phyloP scores from a whole-genome alignment of 2,888 invertebrate genomes.

The Cheilosia grossa region DNA sequence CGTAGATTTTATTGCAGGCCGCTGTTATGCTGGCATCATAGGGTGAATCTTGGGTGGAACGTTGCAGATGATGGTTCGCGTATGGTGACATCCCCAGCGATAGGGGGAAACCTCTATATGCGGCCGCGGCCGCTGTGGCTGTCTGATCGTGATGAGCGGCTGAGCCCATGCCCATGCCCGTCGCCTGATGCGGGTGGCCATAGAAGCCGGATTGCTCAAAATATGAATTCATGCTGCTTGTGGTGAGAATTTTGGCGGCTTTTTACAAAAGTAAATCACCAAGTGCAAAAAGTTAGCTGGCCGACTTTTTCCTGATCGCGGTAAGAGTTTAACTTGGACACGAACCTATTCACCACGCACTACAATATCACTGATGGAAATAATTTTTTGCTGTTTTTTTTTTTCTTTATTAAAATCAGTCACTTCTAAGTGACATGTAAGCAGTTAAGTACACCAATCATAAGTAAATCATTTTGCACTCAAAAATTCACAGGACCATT shows the following conservation, averaged over 20 bases:
- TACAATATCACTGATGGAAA: constrained; percentile 11
- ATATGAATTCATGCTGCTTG: constrained; percentile 93
- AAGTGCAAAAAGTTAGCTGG: background rate
- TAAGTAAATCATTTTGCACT: constrained; percentile 49
- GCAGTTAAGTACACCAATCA: constrained; percentile 33
- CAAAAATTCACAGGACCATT: constrained; percentile 7
- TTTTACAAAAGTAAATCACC: constrained; percentile 57
- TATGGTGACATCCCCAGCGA: constrained; percentile 94
- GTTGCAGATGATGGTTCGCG: constrained; percentile 90
- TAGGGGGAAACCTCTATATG: constrained; percentile 93
- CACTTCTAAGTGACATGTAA: constrained; percentile 33
- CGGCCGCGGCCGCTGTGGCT: constrained; percentile 86
- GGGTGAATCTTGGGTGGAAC: constrained; percentile 94
- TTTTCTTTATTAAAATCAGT: constrained; percentile 13
- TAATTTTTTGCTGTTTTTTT: constrained; percentile 14
- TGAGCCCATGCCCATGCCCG: constrained; percentile 87
- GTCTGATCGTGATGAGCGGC: constrained; percentile 90
- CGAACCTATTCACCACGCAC: constrained; percentile 72
- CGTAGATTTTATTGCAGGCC: constrained; percentile 89
- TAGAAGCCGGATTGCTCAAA: constrained; percentile 98
- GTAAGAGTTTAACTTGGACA: constrained; percentile 62
- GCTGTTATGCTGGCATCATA: constrained; percentile 95
- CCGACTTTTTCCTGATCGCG: constrained; percentile 32
- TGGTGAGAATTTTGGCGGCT: constrained; percentile 83
- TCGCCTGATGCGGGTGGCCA: constrained; percentile 94